phyloP scores from a whole-genome alignment of 2,888 invertebrate genomes.

The Serripes groenlandicus region DNA sequence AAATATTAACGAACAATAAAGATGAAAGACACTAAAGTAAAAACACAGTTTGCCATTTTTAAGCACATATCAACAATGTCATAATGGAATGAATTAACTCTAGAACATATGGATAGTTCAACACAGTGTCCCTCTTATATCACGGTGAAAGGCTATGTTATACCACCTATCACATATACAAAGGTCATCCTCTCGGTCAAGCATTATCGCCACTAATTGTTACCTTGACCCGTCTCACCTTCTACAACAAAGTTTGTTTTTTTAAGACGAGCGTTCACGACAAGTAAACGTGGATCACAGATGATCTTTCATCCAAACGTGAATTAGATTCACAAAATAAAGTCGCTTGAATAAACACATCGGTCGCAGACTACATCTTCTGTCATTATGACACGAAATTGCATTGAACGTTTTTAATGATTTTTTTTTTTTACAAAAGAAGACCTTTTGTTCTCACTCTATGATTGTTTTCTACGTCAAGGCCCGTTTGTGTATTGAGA shows the following conservation, averaged over 20 bases:
- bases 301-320: not conserved
- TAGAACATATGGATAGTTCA: not conserved
- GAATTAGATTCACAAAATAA: constrained; percentile 10
- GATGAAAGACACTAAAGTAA: constrained; percentile 25
- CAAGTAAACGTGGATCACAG: not conserved
- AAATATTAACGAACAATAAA: constrained; percentile 11
- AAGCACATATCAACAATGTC: constrained; percentile 19
- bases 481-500: not conserved
- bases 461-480: constrained; percentile 10
- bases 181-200: not conserved
- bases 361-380: no score
- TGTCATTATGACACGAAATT: not conserved
- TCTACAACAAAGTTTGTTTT: not conserved
- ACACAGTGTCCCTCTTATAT: constrained; percentile 4
- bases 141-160: not conserved
- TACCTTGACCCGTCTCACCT: not conserved
- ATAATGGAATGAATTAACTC: constrained; percentile 12
- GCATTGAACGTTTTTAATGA: constrained; percentile 20
- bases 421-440: constrained; percentile 24
- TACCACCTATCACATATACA: not conserved
- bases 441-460: constrained; percentile 21
- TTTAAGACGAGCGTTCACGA: not conserved
- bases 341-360: not conserved
- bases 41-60: constrained; percentile 20
- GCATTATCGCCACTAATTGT: not conserved